Base-by-base conservation (phyloP, 1,140 invertebrate genomes). In the Pachyrhynchus sulphureomaculatus region DNA sequence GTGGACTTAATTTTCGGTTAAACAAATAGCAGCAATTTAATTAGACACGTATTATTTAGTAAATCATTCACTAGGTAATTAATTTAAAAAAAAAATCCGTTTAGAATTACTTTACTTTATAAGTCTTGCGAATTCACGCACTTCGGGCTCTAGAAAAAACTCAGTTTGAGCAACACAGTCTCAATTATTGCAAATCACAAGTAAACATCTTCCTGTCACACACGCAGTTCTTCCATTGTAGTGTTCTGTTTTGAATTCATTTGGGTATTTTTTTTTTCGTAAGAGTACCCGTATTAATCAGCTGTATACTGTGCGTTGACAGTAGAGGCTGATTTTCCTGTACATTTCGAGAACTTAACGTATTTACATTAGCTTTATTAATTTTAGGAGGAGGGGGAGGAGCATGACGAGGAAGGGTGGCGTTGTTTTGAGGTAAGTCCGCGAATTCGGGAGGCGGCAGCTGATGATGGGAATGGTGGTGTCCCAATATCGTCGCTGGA, bases 381-480 rank as follows among this genome's bases (percentile, higher is more conserved):
- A 80, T 81, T 74, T 90, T 90, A 0, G 88, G 88, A 0, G 88
- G 88, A 0, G 88, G 88, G 0, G 88, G 88, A 1, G 88, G 87
- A 13, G 84, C 84, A 53, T 88, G 88, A 2, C 88, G 85, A 9
- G 85, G 84, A 49, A 87, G 77, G 24, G 84, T 82, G 0, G 83
- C 81, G 68, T 86, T 87, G 65, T 86, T 85, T 68, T 88, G 84
- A 3, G 85, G 85, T 42, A 89, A 77, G 70, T 90, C 88, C 1
- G 88, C 87, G 68, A 90, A 88, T 68, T 90, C 88, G 0, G 88
- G 88, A 1, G 88, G 87, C 21, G 88, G 86, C 65, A 90, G 77
- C 68, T 90, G 88, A 73, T 90, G 88, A 61, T 90, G 87, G 15
- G 84, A 82, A 69, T 86, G 84, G 66, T 86, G 84, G 69, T 86